Conservation (phyloP, 2,888 invertebrate genomes). For the Spodoptera picta region DNA sequence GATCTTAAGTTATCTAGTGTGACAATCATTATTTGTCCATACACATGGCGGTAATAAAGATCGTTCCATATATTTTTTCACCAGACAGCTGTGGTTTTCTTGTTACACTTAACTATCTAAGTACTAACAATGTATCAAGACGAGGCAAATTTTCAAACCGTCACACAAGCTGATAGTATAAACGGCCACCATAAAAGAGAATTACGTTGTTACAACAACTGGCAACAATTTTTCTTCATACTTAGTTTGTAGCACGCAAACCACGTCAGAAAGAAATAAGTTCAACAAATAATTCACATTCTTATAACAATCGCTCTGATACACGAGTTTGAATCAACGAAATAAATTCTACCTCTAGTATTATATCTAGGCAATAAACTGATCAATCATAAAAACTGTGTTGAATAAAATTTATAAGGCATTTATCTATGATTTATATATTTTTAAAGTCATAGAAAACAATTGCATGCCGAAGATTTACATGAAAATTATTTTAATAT, state of each 20-base stretch:
- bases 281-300: conserved; percentile 40
- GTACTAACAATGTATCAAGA: conserved; percentile 59
- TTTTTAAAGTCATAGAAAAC: conserved; percentile 17
- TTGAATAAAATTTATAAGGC: conserved; percentile 25
- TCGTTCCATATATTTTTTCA: conserved; percentile 24
- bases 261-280: conserved; percentile 55
- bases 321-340: conserved; percentile 23
- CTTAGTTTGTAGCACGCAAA: conserved; percentile 70
- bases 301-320: conserved; percentile 29
- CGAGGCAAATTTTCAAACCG: conserved; percentile 65
- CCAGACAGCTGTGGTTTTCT: conserved; percentile 43
- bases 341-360: conserved; percentile 27
- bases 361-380: conserved; percentile 23
- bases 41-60: conserved; percentile 8
- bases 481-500: conserved; percentile 1
- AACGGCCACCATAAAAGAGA: conserved; percentile 72
- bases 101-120: conserved; percentile 38
- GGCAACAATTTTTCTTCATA: conserved; percentile 72
- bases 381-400: conserved; percentile 15
- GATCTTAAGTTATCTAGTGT: conserved; percentile 12
- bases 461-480: conserved; percentile 7
- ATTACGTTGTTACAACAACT: conserved; percentile 76
- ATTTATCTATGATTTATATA: conserved; percentile 23
- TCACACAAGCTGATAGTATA: conserved; percentile 68
- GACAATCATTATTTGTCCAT: too few relatives aligned